Evolutionary conservation across 2,888 invertebrate species (phyloP).

Genomic region (Stenolophus ochropezus): DNA sequence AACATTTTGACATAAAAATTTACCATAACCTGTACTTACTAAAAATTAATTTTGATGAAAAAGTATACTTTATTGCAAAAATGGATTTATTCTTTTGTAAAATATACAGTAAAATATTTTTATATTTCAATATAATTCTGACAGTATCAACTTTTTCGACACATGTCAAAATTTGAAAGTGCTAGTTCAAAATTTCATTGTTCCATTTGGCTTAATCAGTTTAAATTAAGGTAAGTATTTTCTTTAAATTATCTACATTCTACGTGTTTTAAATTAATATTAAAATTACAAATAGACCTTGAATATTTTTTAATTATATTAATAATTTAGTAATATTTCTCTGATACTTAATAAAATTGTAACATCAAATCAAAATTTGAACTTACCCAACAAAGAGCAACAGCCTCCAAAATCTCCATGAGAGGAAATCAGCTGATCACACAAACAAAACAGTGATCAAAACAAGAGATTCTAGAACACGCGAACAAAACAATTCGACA

Average conservation of each 20-base stretch:
- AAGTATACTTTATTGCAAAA: background rate
- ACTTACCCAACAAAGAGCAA: slow-evolving; percentile 6
- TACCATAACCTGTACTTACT: no score
- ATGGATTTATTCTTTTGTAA: background rate
- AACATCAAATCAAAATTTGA: no score
- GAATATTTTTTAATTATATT: no score
- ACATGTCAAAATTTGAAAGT: slow-evolving; percentile 36
- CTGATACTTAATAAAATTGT: background rate
- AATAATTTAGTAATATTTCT: no score
- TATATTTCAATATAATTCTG: background rate
- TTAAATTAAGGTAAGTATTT: slow-evolving; percentile 19
- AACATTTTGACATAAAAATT: no score
- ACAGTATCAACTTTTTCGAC: slow-evolving; percentile 22
- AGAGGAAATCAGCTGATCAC: slow-evolving; percentile 29
- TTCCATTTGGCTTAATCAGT: background rate
- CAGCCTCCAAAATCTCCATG: background rate
- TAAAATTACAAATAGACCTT: background rate
- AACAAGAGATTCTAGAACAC: background rate
- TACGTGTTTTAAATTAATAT: background rate
- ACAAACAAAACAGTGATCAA: slow-evolving; percentile 16
- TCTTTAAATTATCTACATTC: background rate
- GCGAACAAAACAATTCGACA: background rate
- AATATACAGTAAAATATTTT: background rate
- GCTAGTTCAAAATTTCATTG: slow-evolving; percentile 16
- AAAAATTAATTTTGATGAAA: no score